A percentile compares a stretch with the other conserved stretches of the same genome.
phyloP scores from a whole-genome alignment of 2,888 invertebrate species.

The Brachylomia viminalis region DNA sequence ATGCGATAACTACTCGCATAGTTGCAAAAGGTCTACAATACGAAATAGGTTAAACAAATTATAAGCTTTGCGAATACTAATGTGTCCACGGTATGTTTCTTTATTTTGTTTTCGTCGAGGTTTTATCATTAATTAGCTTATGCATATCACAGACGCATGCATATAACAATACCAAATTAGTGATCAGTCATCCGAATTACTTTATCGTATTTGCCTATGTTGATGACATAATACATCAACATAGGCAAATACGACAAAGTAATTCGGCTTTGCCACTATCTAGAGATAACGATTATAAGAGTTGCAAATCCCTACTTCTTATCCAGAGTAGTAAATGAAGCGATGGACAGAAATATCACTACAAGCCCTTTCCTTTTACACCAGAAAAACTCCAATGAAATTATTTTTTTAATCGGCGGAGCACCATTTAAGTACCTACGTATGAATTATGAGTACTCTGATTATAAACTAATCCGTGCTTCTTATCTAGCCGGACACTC shows the following conservation, averaged over 20 bases:
- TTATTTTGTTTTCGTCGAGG: constrained; percentile 57
- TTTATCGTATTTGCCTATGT: too few relatives aligned
- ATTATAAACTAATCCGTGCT: constrained; percentile 32
- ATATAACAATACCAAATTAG: too few relatives aligned
- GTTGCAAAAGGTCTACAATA: constrained; percentile 65
- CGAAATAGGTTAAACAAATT: constrained; percentile 71
- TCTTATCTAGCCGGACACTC: constrained; percentile 62
- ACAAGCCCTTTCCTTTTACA: neutral
- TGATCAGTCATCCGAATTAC: too few relatives aligned
- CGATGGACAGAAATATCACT: too few relatives aligned
- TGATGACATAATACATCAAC: constrained; percentile 59
- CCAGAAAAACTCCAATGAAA: neutral
- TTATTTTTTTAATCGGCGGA: neutral
- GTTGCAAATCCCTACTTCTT: constrained; percentile 20
- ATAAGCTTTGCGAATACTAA: constrained; percentile 66
- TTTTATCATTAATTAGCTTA: constrained; percentile 57
- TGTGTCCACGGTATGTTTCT: constrained; percentile 50
- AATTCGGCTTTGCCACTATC: constrained; percentile 36
- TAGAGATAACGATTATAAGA: constrained; percentile 39
- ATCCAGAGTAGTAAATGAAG: constrained; percentile 4
- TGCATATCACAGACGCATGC: constrained; percentile 60
- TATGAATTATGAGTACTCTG: constrained; percentile 17
- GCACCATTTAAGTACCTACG: neutral
- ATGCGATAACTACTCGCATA: constrained; percentile 60
- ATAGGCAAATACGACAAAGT: constrained; percentile 41